A percentile compares a stretch with the other conserved stretches of the same genome.
Conservation (phyloP, 2,888 invertebrate genomes). For the Chymomyza caudatula region DNA sequence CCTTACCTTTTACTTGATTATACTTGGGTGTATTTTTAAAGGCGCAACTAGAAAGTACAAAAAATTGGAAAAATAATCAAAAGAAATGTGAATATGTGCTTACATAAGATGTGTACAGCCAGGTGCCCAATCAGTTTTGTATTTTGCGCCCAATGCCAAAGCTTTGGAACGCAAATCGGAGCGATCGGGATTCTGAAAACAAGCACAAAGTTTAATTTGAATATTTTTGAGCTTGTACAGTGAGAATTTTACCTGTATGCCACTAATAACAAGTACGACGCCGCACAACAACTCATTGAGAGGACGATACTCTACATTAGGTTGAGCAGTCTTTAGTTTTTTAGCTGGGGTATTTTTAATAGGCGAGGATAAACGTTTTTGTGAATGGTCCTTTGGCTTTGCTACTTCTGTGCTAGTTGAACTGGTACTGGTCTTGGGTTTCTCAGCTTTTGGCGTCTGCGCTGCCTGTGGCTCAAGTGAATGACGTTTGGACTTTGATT, state of each 20-base stretch:
- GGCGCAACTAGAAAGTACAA: conserved; percentile 84
- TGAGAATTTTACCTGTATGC: conserved; percentile 80
- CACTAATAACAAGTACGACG: conserved; percentile 90
- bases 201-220: not conserved
- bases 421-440: conserved; percentile 5
- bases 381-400: conserved; percentile 4
- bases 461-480: not conserved
- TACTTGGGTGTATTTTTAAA: conserved; percentile 94
- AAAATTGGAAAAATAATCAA: not conserved
- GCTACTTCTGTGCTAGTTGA: not conserved
- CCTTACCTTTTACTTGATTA: conserved; percentile 83
- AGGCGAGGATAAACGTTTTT: conserved; percentile 56
- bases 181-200: conserved; percentile 86
- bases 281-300: conserved; percentile 82
- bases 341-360: conserved; percentile 46
- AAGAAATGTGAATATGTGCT: conserved; percentile 69
- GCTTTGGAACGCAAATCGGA: conserved; percentile 84
- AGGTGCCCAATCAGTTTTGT: conserved; percentile 86
- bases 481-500: conserved; percentile 12
- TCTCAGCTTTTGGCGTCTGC: conserved; percentile 25
- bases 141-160: conserved; percentile 87
- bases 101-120: conserved; percentile 92
- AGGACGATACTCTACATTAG: conserved; percentile 76
- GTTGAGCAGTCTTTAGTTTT: conserved; percentile 53
- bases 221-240: not conserved